A percentile compares a stretch with the other conserved stretches of the same genome.
Evolutionary conservation across 1,140 invertebrate species (phyloP).

Genomic region (Eupeodes corollae): DNA sequence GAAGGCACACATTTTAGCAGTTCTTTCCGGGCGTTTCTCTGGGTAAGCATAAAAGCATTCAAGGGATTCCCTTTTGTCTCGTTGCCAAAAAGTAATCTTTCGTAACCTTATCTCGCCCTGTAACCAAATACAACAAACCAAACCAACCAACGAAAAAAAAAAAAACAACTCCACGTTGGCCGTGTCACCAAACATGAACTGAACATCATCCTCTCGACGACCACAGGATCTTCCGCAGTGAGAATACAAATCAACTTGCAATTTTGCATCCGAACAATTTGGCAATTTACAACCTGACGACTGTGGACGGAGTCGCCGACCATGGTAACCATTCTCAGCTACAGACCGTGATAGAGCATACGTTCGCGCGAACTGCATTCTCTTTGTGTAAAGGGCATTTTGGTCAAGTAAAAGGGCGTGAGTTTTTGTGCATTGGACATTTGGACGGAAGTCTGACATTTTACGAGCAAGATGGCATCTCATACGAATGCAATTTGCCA

Average conservation of each 20-base stretch:
- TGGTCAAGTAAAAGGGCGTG: slow-evolving; percentile 54
- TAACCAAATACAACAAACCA: not conserved
- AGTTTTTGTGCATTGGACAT: slow-evolving; percentile 67
- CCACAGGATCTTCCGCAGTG: slow-evolving; percentile 22
- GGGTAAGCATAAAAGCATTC: slow-evolving; percentile 40
- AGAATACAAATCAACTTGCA: slow-evolving; percentile 27
- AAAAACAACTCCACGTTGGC: no score
- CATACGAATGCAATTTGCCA: slow-evolving; percentile 28
- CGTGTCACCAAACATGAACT: no score
- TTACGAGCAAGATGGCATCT: slow-evolving; percentile 54
- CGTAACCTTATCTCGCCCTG: not conserved
- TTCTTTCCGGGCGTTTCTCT: slow-evolving; percentile 57
- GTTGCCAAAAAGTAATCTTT: not conserved
- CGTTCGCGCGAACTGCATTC: slow-evolving; percentile 44
- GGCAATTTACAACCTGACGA: slow-evolving; percentile 26
- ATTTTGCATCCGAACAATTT: slow-evolving; percentile 27
- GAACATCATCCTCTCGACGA: no score
- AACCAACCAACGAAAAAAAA: not conserved
- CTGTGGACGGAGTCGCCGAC: slow-evolving; percentile 24
- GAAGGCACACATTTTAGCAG: slow-evolving; percentile 54
- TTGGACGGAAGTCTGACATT: slow-evolving; percentile 64
- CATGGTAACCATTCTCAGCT: slow-evolving; percentile 34
- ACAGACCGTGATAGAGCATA: slow-evolving; percentile 45
- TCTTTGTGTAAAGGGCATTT: slow-evolving; percentile 61
- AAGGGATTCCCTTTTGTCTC: not conserved